phyloP scores from a whole-genome alignment of 2,888 invertebrate species.

The Athetis lepigone region DNA sequence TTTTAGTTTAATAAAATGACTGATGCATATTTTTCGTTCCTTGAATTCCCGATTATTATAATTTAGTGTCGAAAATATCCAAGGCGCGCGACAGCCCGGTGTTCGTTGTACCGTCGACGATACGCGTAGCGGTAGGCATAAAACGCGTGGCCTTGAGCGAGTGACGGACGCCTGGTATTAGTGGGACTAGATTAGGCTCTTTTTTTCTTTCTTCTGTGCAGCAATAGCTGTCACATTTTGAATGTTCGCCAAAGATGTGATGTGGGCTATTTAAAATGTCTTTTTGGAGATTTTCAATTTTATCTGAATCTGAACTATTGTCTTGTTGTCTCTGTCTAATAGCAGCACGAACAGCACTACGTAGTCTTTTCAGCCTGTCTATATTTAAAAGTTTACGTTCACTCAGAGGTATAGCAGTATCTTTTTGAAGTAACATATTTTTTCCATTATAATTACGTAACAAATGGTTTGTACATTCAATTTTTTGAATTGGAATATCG shows the following conservation, averaged over 20 bases:
- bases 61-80: too few relatives aligned
- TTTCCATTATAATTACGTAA: slow-evolving; percentile 14
- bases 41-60: too few relatives aligned
- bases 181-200: slow-evolving; percentile 20
- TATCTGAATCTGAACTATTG: neutral
- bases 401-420: slow-evolving; percentile 5
- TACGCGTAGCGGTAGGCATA: too few relatives aligned
- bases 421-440: slow-evolving; percentile 10
- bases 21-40: too few relatives aligned
- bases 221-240: slow-evolving; percentile 27
- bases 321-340: slow-evolving; percentile 1
- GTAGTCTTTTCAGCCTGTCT: slow-evolving; percentile 6
- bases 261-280: slow-evolving; percentile 27
- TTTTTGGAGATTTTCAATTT: slow-evolving; percentile 38
- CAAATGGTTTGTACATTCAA: slow-evolving; percentile 9
- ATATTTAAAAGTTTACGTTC: slow-evolving; percentile 12
- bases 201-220: slow-evolving; percentile 35
- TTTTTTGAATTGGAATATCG: slow-evolving; percentile 7
- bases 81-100: too few relatives aligned
- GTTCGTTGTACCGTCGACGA: too few relatives aligned
- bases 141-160: too few relatives aligned
- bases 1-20: too few relatives aligned
- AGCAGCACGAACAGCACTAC: slow-evolving; percentile 11
- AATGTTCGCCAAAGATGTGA: slow-evolving; percentile 37
- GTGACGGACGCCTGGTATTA: too few relatives aligned